Percentiles rank a stretch among this genome's conserved stretches.
phyloP scores from a whole-genome alignment of 2,113 vertebrate species.

The Echinops telfairi region DNA sequence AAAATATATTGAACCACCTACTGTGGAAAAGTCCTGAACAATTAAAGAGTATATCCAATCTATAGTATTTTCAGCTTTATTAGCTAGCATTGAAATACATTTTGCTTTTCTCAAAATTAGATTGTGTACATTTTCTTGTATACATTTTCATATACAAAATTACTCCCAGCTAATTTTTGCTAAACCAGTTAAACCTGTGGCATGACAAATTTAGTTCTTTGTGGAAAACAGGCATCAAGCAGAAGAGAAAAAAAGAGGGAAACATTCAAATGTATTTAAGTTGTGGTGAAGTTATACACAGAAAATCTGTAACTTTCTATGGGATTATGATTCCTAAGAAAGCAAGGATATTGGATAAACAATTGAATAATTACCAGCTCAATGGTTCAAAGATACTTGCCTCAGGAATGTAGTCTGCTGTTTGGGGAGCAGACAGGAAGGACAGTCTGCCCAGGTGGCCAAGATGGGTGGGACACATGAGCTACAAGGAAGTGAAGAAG shows the following conservation, averaged over 20 bases:
- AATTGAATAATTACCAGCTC: background rate
- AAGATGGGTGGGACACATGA: background rate
- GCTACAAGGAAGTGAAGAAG: background rate
- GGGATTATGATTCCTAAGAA: constrained; percentile 32
- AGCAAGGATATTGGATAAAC: background rate
- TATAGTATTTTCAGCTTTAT: background rate
- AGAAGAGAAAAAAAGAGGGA: background rate
- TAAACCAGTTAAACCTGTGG: background rate
- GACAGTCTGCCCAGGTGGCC: accelerated
- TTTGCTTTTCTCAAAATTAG: background rate
- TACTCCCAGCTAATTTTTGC: background rate
- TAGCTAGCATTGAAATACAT: background rate
- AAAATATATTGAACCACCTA: background rate
- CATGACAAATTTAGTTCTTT: background rate
- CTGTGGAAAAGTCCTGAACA: background rate
- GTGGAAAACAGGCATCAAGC: background rate
- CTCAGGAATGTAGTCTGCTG: background rate
- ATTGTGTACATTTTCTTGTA: background rate
- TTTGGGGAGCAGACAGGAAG: background rate
- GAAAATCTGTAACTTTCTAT: constrained; percentile 1
- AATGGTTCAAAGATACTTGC: background rate
- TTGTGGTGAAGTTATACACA: background rate
- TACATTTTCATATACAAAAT: too few relatives aligned
- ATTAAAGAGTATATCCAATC: background rate
- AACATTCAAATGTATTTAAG: constrained; percentile 12